Base-by-base conservation (phyloP, 2,113 vertebrate genomes). In the Mionectes macconnelli region DNA sequence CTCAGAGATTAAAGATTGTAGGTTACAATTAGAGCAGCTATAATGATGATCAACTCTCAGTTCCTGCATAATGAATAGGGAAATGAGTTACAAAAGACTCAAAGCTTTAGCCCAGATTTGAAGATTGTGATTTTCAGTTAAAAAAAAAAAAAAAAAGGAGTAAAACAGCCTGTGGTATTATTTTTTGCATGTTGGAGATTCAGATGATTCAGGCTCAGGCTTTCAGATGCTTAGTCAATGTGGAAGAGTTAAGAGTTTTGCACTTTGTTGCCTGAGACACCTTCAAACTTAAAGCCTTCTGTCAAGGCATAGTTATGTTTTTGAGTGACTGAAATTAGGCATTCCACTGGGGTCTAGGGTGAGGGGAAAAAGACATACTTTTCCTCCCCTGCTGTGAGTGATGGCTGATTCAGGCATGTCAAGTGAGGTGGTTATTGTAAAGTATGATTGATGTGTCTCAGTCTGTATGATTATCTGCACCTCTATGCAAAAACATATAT, bases 1-100 rank as follows among this genome's bases (percentile, higher is more conserved):
- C 59, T 95, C 67, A 63, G 78, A 91, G 76, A 93, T 73, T 72
- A 80, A 76, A 85, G 87, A 84, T 59, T 86, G 23, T 44, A 84
- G 79, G 27, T 90, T 90, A 85, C 92, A 88, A 76, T 93, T 93
- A 84, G 52, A 95, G 90, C 45, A 74, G 47, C 63, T 74, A 42
- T 93, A 92, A 89, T 78, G 83, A 92, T 89, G 88, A 92, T 92
- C 60, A 88, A 0, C 59, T 84, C 60, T 73, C 64, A 55, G 55
- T 86, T 93, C 40, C 55, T 93, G 86, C 86, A 90, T 96, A 93
- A 93, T 89, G 68, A 92, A 47, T 80, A 28, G 39, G 35, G 73
- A 87, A 93, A 91, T 27, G 28, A 85, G 21, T 90, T 93, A 55
- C 13, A 62, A 42, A 86, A 93, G 62, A 66, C 53, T 88, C 57